Percentiles rank a stretch among this genome's conserved stretches.
These are phyloP conservation scores for Trinectes maculatus DNA, from an alignment of 2,113 vertebrate genomes.

Conservation along the genomic window DNA sequence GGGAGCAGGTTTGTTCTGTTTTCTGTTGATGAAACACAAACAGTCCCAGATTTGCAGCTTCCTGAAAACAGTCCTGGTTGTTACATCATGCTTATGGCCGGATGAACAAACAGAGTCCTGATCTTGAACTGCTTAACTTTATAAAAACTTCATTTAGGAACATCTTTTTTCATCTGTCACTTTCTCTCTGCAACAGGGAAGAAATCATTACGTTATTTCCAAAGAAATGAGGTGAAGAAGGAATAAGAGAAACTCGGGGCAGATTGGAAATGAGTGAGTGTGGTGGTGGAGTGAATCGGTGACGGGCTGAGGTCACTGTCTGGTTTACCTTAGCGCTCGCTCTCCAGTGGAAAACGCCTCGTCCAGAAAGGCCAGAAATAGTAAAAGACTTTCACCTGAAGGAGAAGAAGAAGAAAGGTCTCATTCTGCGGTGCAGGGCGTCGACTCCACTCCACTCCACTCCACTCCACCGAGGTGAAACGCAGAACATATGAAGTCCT, in stretches of 20 bases:
- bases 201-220: too few species aligned
- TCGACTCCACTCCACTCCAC: not conserved
- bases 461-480: too few species aligned
- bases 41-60: not conserved
- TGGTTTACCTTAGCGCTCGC: conserved; percentile 9
- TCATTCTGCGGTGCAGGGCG: conserved; percentile 46
- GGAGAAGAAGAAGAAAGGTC: conserved; percentile 43
- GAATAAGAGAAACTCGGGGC: not conserved
- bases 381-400: conserved; percentile 54
- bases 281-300: too few species aligned
- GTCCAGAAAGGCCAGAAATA: conserved; percentile 32
- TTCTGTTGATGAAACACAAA: too few species aligned
- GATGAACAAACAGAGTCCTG: not conserved
- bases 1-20: too few species aligned
- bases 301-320: conserved; percentile 31
- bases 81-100: not conserved
- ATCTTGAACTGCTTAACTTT: too few species aligned
- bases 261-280: too few species aligned
- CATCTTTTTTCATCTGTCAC: too few species aligned
- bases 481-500: not conserved
- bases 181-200: not conserved
- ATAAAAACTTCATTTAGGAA: too few species aligned
- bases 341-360: conserved; percentile 47
- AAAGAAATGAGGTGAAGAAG: not conserved
- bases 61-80: not conserved